Conservation (phyloP, 2,113 vertebrate genomes). For the Zootoca vivipara region DNA sequence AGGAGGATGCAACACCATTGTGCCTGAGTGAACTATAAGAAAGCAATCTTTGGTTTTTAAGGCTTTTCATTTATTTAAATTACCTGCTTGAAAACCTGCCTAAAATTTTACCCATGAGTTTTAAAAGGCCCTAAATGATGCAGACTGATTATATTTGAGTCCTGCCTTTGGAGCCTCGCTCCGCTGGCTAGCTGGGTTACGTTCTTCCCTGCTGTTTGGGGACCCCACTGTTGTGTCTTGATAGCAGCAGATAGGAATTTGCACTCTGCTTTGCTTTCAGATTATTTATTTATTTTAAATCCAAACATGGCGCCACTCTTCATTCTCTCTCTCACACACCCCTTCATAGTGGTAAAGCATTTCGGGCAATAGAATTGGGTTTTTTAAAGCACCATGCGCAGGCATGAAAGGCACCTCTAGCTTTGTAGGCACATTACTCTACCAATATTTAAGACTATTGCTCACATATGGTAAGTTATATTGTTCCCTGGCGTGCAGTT, state of each 20-base stretch:
- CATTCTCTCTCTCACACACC: neutral
- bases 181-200: neutral
- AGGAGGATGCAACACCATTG: no score
- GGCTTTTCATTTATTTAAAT: neutral
- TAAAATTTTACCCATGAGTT: neutral
- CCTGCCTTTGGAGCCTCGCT: neutral
- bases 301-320: neutral
- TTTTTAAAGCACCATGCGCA: neutral
- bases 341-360: neutral
- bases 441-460: constrained; percentile 10
- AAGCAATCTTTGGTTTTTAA: neutral
- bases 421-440: neutral
- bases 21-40: neutral
- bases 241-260: neutral
- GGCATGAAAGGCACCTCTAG: neutral
- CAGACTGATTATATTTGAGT: neutral
- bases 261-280: neutral
- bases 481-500: neutral
- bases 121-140: neutral
- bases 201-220: neutral
- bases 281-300: neutral
- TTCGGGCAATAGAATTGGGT: neutral
- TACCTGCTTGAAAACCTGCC: neutral
- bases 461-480: neutral
- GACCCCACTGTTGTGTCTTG: neutral